A percentile compares a stretch with the other conserved stretches of the same genome.
phyloP scores from a whole-genome alignment of 2,888 invertebrate genomes.

The Odontocerum albicorne region DNA sequence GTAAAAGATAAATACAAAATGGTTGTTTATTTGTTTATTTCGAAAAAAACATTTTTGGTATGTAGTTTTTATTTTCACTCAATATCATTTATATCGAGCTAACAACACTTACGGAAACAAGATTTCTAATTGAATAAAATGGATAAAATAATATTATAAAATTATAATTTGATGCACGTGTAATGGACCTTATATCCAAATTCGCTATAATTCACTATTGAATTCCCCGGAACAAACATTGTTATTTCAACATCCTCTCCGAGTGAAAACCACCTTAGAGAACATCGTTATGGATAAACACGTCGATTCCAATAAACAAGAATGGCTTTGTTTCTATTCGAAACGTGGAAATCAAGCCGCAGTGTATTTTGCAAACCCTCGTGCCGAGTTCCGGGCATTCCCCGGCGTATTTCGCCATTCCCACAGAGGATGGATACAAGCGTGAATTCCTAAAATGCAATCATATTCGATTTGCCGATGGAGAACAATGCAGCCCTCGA shows the following conservation, averaged over 20 bases:
- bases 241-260: conserved; percentile 5
- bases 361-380: conserved; percentile 14
- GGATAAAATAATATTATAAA: too few species aligned
- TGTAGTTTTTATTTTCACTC: too few species aligned
- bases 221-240: too few species aligned
- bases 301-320: conserved; percentile 9
- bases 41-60: too few species aligned
- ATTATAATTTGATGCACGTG: too few species aligned
- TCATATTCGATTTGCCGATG: conserved; percentile 30
- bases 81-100: too few species aligned
- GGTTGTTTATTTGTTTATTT: too few species aligned
- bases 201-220: too few species aligned
- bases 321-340: conserved; percentile 20
- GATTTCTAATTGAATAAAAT: too few species aligned
- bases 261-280: conserved; percentile 6
- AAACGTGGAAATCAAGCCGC: conserved; percentile 16
- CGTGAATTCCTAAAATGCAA: conserved; percentile 31
- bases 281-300: conserved; percentile 8
- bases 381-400: conserved; percentile 14
- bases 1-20: too few species aligned
- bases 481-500: conserved; percentile 16
- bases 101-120: too few species aligned
- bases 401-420: conserved; percentile 18
- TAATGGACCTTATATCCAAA: too few species aligned
- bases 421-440: conserved; percentile 24